Evolutionary conservation across 2,113 vertebrate species (phyloP).

Genomic region (Myotis lucifugus): DNA sequence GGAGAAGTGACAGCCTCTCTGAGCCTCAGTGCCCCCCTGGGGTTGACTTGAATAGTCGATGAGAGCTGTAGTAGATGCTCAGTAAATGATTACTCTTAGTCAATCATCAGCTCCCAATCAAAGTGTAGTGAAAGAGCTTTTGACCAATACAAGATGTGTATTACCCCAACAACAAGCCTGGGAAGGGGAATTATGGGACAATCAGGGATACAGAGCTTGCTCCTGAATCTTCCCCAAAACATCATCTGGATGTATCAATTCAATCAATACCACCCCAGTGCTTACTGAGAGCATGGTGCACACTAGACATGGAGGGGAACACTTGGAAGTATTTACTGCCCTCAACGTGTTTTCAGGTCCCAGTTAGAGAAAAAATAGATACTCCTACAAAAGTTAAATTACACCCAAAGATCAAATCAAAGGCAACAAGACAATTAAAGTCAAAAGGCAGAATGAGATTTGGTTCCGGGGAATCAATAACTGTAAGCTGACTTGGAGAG

Average conservation of each 20-base stretch:
- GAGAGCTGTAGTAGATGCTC: background rate
- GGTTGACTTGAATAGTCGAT: background rate
- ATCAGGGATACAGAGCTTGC: background rate
- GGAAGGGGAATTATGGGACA: background rate
- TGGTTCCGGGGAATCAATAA: background rate
- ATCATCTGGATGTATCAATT: background rate
- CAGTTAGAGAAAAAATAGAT: background rate
- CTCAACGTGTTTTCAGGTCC: background rate
- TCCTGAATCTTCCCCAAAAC: background rate
- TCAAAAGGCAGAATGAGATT: background rate
- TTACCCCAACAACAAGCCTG: background rate
- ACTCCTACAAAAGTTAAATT: background rate
- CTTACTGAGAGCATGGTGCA: background rate
- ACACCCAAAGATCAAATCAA: background rate
- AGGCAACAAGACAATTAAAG: background rate
- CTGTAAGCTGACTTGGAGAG: background rate
- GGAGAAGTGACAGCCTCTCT: background rate
- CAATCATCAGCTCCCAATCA: background rate
- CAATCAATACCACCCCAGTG: background rate
- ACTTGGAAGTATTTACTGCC: background rate
- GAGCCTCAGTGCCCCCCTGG: background rate
- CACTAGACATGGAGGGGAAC: background rate
- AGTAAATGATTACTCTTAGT: background rate
- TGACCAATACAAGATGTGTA: background rate
- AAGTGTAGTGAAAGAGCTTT: background rate